Evolutionary conservation across 2,888 invertebrate species (phyloP).

Genomic region (Nemotelus nigrinus): DNA sequence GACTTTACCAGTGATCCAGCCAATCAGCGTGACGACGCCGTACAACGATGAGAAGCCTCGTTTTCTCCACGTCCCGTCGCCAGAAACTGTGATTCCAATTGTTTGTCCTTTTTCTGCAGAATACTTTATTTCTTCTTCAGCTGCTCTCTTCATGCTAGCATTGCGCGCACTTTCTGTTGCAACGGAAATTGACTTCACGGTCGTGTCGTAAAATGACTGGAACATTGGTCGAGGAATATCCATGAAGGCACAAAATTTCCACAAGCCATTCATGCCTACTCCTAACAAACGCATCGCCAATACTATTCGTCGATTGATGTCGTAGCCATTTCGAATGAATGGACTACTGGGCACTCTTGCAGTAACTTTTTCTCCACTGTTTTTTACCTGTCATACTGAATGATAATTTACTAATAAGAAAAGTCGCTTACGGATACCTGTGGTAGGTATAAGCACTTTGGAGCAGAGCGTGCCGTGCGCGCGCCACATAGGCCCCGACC

Average conservation of each 20-base stretch:
- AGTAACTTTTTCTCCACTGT: no score
- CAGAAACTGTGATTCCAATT: not conserved
- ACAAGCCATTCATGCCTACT: conserved; percentile 5
- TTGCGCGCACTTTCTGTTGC: not conserved
- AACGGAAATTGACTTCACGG: not conserved
- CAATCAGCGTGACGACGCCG: conserved; percentile 1
- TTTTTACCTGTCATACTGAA: no score
- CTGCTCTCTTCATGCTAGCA: conserved; percentile 11
- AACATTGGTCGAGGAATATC: not conserved
- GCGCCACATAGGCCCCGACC: no score
- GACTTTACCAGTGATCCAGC: not conserved
- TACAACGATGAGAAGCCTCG: not conserved
- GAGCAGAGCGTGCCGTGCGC: no score
- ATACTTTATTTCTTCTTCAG: conserved; percentile 7
- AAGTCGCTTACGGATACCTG: no score
- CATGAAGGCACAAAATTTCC: conserved; percentile 10
- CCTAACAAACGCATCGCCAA: conserved; percentile 9
- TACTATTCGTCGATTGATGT: conserved; percentile 16
- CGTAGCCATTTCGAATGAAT: conserved; percentile 3
- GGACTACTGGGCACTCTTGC: conserved; percentile 10
- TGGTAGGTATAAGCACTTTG: no score
- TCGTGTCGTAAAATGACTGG: conserved; percentile 11
- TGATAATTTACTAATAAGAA: no score
- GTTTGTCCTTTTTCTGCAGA: conserved; percentile 7
- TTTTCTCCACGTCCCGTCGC: not conserved